Evolutionary conservation across 1,140 invertebrate species (phyloP), one percentile per base, ranked within the genome.

Genomic region (Agrilus planipennis): DNA sequence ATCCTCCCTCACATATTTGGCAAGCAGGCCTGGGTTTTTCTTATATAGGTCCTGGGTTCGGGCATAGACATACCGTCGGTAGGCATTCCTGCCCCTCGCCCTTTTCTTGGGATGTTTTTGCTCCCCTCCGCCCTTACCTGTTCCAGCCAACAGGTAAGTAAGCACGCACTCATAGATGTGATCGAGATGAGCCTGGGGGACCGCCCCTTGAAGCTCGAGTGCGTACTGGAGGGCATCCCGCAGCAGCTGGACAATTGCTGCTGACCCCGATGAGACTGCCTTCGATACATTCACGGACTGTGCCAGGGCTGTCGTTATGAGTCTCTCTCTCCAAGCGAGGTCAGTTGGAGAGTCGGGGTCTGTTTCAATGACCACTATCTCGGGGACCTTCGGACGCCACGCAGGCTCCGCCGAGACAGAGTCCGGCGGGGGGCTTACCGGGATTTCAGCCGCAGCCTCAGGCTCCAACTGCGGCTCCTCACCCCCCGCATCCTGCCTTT

Each of bases 121-220:
- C 2, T 2, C 2, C n/a, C n/a, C 21, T 2, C n/a, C 27, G 9
- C 3, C 3, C 10, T 10, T 20, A 19, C 22, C 36, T 18, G 15
- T 15, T 6, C 11, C 11, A 1, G 36, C 18, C 2, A 20, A n/a
- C 6, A 39, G 14, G 36, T 39, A 23, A 14, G 20, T 14, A 11
- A 15, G n/a, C 7, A 28, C 17, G 16, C 15, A 12, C 36, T 22
- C 36, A 23, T 39, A 39, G 1, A 39, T 27, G 14, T 2, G 14
- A 15, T 39, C 36, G n/a, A 39, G 16, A 3, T 39, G 36, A 23
- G 25, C 36, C 36, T 39, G 36, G 22, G 36, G 36, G 21, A 39
- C 17, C 4, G 9, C 15, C 6, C 25, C 36, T 1, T 39, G 15
- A 15, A 2, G 10, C 4, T 39, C 38, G 16, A 1, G 3, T 2